Base-by-base conservation (phyloP, 2,113 vertebrate species). In the Apeltes quadracus region DNA sequence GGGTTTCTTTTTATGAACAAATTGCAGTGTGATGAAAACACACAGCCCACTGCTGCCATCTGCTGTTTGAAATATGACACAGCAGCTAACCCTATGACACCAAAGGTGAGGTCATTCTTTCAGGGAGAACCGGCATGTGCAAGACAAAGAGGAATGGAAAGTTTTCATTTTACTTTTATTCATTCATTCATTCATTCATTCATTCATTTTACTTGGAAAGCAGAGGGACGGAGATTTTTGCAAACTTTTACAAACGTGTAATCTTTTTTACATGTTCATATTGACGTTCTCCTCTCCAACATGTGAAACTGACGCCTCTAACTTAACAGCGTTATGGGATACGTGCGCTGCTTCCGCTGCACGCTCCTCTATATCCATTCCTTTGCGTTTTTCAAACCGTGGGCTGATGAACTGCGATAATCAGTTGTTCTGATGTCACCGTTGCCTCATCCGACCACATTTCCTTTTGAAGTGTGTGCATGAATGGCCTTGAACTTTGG, bases 21-120 rank as follows among this genome's bases (percentile, higher is more conserved):
- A 2, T 32, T 57, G 59, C 51, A 22, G 20, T 32, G 63, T 61
- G 58, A 56, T 58, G 48, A 72, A 14, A 25, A 84, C 79, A 61
- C 83, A 55, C 68, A 77, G 89, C 75, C 36, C 79, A 78, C 14
- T 89, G 85, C 88, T 90, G 86, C 91, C 90, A 88, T 78, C 91
- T 92, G 69, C 86, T 91, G 91, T 58, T 61, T 0, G 1, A 81
- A 66, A 36, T 5, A 1, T 2, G n/a, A 43, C 23, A 64, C 27
- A 69, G 58, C 79, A 76, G 57, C 62, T 48, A 3, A 36, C 2
- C n/a, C n/a, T 72, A 59, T 66, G 22, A 46, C 38, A 5, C 5
- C 27, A 11, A 2, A 39, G 69, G 61, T 76, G 75, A 85, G 79
- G 82, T 81, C n/a, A 86, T 86, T 65, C 48, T 46, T 73, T 34